phyloP scores from a whole-genome alignment of 92 coral and sea anemone species.

The Chrysogorgia sp. region DNA sequence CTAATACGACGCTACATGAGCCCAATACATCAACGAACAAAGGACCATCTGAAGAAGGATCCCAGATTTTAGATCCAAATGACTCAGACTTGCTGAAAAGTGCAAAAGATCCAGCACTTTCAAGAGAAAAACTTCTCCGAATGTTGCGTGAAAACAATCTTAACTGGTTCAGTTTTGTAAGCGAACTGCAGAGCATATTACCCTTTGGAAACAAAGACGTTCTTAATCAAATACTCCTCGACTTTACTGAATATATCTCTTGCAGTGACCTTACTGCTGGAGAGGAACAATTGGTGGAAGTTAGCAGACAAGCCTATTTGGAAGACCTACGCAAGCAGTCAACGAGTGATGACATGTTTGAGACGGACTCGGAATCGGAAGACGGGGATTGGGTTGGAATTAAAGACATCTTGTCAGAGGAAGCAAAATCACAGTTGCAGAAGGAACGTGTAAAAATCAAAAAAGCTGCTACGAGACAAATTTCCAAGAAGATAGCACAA shows the following conservation, averaged over 20 bases:
- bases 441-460: too few relatives aligned
- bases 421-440: too few relatives aligned
- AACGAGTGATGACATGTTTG: background rate
- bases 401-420: background rate
- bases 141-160: background rate
- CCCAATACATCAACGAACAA: background rate
- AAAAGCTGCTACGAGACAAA: too few relatives aligned
- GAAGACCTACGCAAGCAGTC: background rate
- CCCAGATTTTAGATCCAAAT: too few relatives aligned
- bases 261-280: background rate
- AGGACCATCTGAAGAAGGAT: too few relatives aligned
- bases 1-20: background rate
- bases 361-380: slow-evolving; percentile 9
- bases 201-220: too few relatives aligned
- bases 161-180: slow-evolving; percentile 18
- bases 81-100: too few relatives aligned
- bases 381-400: background rate
- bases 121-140: background rate
- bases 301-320: background rate
- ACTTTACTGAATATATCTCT: background rate
- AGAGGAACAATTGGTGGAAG: slow-evolving; percentile 9
- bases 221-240: too few relatives aligned
- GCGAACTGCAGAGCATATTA: too few relatives aligned
- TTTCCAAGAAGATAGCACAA: too few relatives aligned
- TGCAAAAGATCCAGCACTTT: too few relatives aligned